phyloP scores from a whole-genome alignment of 1,140 invertebrate species.

The Scaptomyza hsui region DNA sequence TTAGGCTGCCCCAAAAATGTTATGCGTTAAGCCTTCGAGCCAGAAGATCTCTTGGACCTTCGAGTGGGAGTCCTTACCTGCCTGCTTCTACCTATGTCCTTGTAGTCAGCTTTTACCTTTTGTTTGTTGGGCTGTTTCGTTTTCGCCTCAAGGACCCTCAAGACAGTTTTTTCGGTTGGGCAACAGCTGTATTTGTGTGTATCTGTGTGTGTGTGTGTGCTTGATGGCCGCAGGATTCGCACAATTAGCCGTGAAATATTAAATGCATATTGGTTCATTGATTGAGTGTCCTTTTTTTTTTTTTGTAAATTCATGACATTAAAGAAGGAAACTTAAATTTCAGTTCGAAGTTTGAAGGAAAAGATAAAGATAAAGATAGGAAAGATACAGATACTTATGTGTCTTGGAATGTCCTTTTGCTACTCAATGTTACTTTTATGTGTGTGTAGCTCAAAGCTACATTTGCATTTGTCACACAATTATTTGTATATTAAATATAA shows the following conservation, averaged over 20 bases:
- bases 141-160: slow-evolving; percentile 22
- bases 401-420: not conserved
- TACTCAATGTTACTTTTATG: too few species aligned
- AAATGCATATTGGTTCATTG: slow-evolving; percentile 39
- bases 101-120: slow-evolving; percentile 14
- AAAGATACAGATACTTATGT: too few species aligned
- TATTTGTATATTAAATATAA: too few species aligned
- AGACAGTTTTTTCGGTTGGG: slow-evolving; percentile 15
- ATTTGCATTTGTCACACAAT: too few species aligned
- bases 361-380: too few species aligned
- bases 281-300: too few species aligned
- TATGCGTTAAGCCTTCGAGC: slow-evolving; percentile 15
- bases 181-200: slow-evolving; percentile 11
- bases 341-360: too few species aligned
- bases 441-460: too few species aligned
- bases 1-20: slow-evolving; percentile 20
- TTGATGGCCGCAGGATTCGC: slow-evolving; percentile 52
- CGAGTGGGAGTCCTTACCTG: not conserved
- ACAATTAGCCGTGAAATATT: slow-evolving; percentile 64
- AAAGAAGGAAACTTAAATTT: too few species aligned
- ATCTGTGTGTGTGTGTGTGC: slow-evolving; percentile 11
- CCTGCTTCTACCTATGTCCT: too few species aligned
- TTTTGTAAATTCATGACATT: too few species aligned
- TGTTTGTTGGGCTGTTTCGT: slow-evolving; percentile 11
- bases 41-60: slow-evolving; percentile 13